Base-by-base conservation (phyloP, 2,797 vertebrate genomes). In the Lagodon rhomboides region DNA sequence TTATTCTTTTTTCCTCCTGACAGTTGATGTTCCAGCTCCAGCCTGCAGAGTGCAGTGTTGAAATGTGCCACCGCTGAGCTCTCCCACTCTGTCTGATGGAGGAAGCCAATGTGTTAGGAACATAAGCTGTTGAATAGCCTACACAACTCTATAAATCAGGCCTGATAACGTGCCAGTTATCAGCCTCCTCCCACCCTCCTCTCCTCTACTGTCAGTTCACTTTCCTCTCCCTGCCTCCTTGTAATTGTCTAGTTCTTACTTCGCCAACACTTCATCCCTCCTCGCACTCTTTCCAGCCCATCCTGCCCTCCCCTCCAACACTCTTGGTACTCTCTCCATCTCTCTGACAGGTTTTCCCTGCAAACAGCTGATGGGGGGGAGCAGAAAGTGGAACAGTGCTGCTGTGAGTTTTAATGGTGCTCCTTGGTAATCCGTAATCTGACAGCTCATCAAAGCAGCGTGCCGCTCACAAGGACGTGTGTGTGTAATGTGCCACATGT, bases 31-130 rank as follows among this genome's bases (percentile, higher is more conserved):
- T 69, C 77, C 22, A 25, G 7, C 16, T 79, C 4, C 25, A 30
- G 30, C 63, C 92, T 79, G 60, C 53, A 84, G 91, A 85, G 90
- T 12, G 85, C 91, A 92, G 85, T 93, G 85, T 88, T 88, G 89
- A 78, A 41, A 81, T 80, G 68, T 59, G 50, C 10, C 65, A 49
- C 54, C 43, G 3, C 25, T 23, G 44, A 22, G 34, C 34, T 51
- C 53, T 1, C 8, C 10, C 44, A 17, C 23, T 25, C 3, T 58
- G 34, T n/a, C 16, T 81, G 64, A 20, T 62, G 38, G 49, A 75
- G 63, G 41, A 77, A 27, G 66, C 66, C 75, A 60, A 68, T 30
- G n/a, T 70, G 49, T 80, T 47, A 11, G 60, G 25, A 59, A 23
- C 46, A 27, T 41, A 59, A 66, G 73, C 67, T 73, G 65, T 25